Evolutionary conservation across 1,140 invertebrate genomes (phyloP).

Genomic region (Oryctes rhinoceros): DNA sequence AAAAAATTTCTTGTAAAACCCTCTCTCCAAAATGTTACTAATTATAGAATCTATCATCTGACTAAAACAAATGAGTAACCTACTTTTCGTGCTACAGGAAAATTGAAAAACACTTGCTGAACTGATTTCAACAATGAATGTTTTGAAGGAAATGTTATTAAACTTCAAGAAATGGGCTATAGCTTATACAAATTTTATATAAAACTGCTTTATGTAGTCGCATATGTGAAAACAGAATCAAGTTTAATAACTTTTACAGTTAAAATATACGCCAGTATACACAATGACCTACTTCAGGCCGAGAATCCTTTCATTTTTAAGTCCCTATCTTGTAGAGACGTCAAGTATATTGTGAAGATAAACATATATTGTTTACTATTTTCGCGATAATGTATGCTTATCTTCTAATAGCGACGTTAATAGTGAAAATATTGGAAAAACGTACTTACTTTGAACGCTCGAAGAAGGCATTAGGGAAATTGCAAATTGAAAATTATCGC

Average conservation of each 20-base stretch:
- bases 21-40: neutral
- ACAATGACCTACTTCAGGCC: neutral
- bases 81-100: neutral
- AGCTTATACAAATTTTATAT: neutral
- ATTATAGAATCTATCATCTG: conserved; percentile 23
- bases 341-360: neutral
- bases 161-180: neutral
- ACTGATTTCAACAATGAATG: neutral
- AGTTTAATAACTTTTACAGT: neutral
- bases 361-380: conserved; percentile 15
- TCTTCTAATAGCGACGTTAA: neutral
- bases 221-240: neutral
- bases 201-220: neutral
- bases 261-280: neutral
- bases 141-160: neutral
- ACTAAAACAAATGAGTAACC: conserved; percentile 31
- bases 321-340: neutral
- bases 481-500: neutral
- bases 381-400: conserved; percentile 1
- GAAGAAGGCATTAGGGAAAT: conserved; percentile 13
- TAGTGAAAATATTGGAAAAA: neutral
- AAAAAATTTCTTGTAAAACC: neutral
- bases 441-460: conserved; percentile 7
- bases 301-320: conserved; percentile 3
- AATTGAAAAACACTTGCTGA: neutral